Evolutionary conservation across 2,113 vertebrate genomes (phyloP), one percentile per base, ranked within the genome.

Genomic region (Epinephelus cyanopodus): DNA sequence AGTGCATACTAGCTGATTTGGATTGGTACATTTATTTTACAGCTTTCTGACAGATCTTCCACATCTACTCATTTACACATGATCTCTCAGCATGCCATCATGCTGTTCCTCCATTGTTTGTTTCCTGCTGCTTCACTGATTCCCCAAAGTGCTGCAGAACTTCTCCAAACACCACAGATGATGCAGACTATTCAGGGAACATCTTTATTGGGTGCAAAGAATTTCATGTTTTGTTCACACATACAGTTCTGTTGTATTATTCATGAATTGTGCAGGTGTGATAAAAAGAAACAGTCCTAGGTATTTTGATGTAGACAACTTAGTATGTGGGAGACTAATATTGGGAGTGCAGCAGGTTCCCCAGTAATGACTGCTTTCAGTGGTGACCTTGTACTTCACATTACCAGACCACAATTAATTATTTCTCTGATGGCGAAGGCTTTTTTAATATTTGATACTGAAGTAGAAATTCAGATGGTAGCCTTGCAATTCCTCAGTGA

Each of bases 11-110:
- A 48, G 6, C 52, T 52, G 56, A 64, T 47, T 57, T 50, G 57
- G 37, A 71, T 48, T 39, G 11, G 0, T 62, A 6, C 37, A 45
- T 47, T 81, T 39, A 37, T 67, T 67, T 54, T 27, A 23, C 29
- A 79, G 37, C 56, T 67, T 75, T 62, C 11, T 81, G 52, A 72
- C 72, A 70, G 78, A 68, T 82, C 68, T 72, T 87, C 17, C 53
- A 33, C 79, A 71, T 80, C 81, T 82, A 82, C 75, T 71, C 80
- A 76, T 73, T 88, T 75, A 61, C 56, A 57, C n/a, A 79, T 73
- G 71, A 71, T 84, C 23, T 70, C 50, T 53, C 73, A 77, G 89
- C 67, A 3, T 70, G 48, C 65, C 70, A 47, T 64, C 74, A 39
- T 6, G 66, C 74, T 73, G 69, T 56, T 76, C 25, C 64, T 82